phyloP scores from a whole-genome alignment of 2,113 vertebrate species.

The Bostrychus sinensis region DNA sequence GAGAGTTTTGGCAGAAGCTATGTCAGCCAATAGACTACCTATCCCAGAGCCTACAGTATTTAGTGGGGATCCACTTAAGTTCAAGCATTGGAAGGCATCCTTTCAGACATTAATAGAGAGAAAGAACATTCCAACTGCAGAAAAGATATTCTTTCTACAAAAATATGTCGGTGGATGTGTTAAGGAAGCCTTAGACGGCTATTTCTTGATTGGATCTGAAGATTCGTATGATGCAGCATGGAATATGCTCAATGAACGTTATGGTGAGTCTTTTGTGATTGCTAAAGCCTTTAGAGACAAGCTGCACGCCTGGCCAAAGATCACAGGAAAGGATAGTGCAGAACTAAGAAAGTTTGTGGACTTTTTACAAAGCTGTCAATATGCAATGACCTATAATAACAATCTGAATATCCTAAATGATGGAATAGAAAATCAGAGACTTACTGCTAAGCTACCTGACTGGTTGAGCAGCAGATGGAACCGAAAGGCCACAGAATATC shows the following conservation, averaged over 20 bases:
- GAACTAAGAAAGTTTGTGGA: constrained; percentile 30
- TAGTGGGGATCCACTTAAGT: constrained; percentile 46
- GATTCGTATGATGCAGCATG: constrained; percentile 26
- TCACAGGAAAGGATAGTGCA: constrained; percentile 10
- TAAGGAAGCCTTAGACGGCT: constrained; percentile 30
- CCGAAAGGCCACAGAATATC: constrained; percentile 12
- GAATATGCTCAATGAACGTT: constrained; percentile 35
- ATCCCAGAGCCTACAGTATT: constrained; percentile 52
- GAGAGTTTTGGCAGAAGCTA: constrained; percentile 32
- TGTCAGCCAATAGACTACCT: constrained; percentile 40
- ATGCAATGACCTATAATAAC: constrained; percentile 27
- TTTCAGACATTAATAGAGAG: constrained; percentile 44
- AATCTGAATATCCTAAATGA: constrained; percentile 37
- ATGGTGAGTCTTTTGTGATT: constrained; percentile 36
- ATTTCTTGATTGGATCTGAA: constrained; percentile 33
- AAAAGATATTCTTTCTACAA: constrained; percentile 47
- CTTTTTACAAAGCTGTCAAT: constrained; percentile 30
- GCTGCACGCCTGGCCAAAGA: constrained; percentile 14
- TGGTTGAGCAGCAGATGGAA: constrained; percentile 28
- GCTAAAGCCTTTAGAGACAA: constrained; percentile 43
- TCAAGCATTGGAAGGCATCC: constrained; percentile 47
- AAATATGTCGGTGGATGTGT: constrained; percentile 38
- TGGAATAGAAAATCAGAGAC: constrained; percentile 40
- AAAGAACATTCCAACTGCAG: constrained; percentile 40
- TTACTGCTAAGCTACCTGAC: constrained; percentile 24